Evolutionary conservation across 1,140 invertebrate genomes (phyloP), one percentile per base, ranked within the genome.

Genomic region (Heliconius congener): DNA sequence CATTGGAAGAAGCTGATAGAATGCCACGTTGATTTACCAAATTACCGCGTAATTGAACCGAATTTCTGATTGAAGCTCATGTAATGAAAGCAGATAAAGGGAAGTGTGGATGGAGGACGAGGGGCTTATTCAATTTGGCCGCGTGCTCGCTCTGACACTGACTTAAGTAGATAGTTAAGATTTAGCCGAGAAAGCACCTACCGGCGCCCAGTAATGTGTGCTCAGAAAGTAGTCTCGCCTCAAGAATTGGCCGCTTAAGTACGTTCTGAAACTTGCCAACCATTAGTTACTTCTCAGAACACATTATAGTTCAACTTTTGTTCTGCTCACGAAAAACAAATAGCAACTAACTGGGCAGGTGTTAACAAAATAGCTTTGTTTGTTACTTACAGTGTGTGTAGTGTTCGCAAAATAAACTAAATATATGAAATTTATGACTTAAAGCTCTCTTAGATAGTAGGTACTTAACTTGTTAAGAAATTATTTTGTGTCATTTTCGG

Each of bases 101-200:
- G 81, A 88, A 88, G 86, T 82, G 83, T 82, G 79, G 84, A 86
- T 82, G 79, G 84, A 86, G 82, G 82, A 84, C 82, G 84, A 87
- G 86, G 86, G 88, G 87, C 85, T 92, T 89, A 92, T 91, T 91
- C 89, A 90, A 91, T 91, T 89, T 86, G 77, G 86, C 87, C 85
- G 85, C 85, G 86, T 90, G 87, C 84, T 90, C 85, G 82, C 83
- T 84, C 89, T 90, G 89, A 90, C 88, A 90, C 85, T 90, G 90
- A 87, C 87, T 91, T 92, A 92, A 93, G 91, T 92, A 90, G 89
- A 91, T 93, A 94, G 91, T 93, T 93, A 90, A 91, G 92, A 91
- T 93, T 91, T 92, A 87, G 88, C 85, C 87, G 86, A 86, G 87
- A 87, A 92, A 90, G 82, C 84, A 85, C 85, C 88, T 80, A 81